phyloP scores from a whole-genome alignment of 2,888 invertebrate species.

The Hypercompe scribonia region DNA sequence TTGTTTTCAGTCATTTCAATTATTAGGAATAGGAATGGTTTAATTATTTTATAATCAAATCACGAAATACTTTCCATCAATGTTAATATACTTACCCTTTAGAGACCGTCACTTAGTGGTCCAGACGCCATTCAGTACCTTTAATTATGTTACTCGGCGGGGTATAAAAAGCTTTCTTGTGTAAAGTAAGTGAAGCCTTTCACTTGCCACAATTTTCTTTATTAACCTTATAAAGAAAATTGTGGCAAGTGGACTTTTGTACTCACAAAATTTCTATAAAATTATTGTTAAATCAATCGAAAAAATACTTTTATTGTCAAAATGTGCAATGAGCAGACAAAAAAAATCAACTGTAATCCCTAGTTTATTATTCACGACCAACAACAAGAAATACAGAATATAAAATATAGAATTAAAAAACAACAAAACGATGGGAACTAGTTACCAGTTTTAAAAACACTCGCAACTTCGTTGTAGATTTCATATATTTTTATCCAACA shows the following conservation, averaged over 20 bases:
- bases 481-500: background rate
- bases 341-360: background rate
- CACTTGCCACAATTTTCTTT: constrained; percentile 2
- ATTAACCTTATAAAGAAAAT: too few species aligned
- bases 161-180: constrained; percentile 61
- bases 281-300: background rate
- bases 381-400: background rate
- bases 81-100: constrained; percentile 50
- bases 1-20: background rate
- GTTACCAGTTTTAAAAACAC: background rate
- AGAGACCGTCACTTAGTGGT: constrained; percentile 51
- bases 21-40: background rate
- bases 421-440: background rate
- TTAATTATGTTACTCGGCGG: constrained; percentile 54
- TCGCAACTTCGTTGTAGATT: background rate
- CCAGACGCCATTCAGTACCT: constrained; percentile 42
- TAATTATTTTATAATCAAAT: constrained; percentile 26
- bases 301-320: background rate
- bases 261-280: background rate
- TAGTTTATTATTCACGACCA: background rate
- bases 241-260: too few species aligned
- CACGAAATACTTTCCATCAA: constrained; percentile 31
- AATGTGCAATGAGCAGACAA: too few species aligned
- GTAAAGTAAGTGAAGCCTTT: constrained; percentile 31
- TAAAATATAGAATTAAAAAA: background rate